Evolutionary conservation across 2,888 invertebrate genomes (phyloP).

Genomic region (Oeneis ivallda): DNA sequence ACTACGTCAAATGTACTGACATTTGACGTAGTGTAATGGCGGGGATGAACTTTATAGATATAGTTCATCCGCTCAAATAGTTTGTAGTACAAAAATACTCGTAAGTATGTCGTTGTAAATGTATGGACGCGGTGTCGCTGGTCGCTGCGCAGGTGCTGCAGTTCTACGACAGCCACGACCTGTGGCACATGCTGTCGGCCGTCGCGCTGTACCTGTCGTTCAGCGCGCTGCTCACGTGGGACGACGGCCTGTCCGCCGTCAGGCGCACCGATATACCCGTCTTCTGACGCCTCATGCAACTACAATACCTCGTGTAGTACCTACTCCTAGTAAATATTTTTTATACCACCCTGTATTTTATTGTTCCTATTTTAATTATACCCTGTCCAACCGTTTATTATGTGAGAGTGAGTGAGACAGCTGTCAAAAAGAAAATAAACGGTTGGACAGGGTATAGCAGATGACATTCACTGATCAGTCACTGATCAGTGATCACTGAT

Average conservation of each 20-base stretch:
- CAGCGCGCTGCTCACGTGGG: constrained; percentile 90
- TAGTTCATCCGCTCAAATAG: too few relatives aligned
- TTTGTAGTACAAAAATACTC: too few relatives aligned
- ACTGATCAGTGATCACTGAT: too few relatives aligned
- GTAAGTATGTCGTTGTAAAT: neutral
- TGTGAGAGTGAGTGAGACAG: too few relatives aligned
- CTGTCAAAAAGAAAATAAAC: too few relatives aligned
- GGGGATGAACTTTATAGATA: too few relatives aligned
- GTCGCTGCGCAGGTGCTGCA: constrained; percentile 71
- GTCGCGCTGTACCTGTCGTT: constrained; percentile 91
- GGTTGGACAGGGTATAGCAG: too few relatives aligned
- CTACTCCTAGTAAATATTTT: neutral
- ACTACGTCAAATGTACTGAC: too few relatives aligned
- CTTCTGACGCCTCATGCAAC: constrained; percentile 75
- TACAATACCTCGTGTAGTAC: neutral
- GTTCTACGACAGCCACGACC: constrained; percentile 93
- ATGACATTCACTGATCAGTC: too few relatives aligned
- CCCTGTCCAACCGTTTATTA: too few relatives aligned
- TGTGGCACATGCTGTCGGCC: constrained; percentile 94
- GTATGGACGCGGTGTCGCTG: neutral
- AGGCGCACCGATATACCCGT: constrained; percentile 89
- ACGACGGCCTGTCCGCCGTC: constrained; percentile 89
- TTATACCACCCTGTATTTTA: neutral
- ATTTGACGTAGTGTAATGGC: too few relatives aligned
- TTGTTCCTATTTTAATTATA: neutral